phyloP scores from a whole-genome alignment of 2,113 vertebrate genomes.

The Hydrochoerus hydrochaeris region DNA sequence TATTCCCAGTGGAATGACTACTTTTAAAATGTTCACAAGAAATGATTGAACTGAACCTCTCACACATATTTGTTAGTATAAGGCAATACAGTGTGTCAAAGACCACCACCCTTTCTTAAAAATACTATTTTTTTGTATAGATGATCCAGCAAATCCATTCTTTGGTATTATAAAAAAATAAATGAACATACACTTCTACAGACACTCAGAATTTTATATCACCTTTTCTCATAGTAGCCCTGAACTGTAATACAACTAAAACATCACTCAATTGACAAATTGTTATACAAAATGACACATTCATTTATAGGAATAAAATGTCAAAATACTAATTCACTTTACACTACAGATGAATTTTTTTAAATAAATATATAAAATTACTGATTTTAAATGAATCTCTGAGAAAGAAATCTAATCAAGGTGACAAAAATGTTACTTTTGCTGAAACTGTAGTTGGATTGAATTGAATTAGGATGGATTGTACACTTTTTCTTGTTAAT shows the following conservation, averaged over 20 bases:
- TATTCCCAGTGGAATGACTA: neutral
- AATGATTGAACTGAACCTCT: neutral
- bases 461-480: too few relatives aligned
- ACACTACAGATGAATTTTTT: neutral
- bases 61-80: neutral
- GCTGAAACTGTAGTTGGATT: too few relatives aligned
- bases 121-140: neutral
- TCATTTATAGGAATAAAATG: neutral
- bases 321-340: neutral
- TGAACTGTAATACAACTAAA: neutral
- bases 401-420: too few relatives aligned
- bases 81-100: neutral
- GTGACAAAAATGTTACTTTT: too few relatives aligned
- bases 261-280: neutral
- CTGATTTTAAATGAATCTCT: too few relatives aligned
- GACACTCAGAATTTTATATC: neutral
- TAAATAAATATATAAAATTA: too few relatives aligned
- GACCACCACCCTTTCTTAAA: neutral
- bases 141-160: neutral
- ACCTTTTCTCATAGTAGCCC: neutral
- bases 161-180: neutral
- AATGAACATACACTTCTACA: neutral
- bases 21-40: neutral
- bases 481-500: too few relatives aligned
- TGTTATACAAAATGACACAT: neutral